Conservation (phyloP, 1,140 invertebrate species). For the Asobara japonica region DNA sequence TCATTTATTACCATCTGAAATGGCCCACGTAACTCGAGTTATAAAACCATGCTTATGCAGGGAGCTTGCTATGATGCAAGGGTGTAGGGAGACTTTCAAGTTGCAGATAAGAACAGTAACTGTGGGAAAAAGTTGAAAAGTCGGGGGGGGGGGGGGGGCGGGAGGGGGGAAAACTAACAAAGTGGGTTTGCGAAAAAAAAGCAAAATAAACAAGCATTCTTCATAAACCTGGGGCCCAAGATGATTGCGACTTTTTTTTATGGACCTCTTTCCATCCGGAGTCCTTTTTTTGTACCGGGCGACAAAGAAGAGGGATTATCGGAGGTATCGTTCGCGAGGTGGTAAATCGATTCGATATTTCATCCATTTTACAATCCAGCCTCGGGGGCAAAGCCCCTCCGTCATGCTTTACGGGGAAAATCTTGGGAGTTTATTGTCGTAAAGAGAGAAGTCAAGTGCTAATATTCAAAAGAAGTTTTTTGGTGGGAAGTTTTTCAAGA, state of each 20-base stretch:
- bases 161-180: not conserved
- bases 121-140: conserved; percentile 16
- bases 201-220: not conserved
- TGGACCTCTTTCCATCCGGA: conserved; percentile 4
- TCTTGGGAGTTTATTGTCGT: not conserved
- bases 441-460: not conserved
- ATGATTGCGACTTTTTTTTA: conserved; percentile 1
- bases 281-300: conserved; percentile 41
- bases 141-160: not conserved
- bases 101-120: conserved; percentile 33
- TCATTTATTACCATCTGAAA: too few relatives aligned
- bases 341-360: conserved; percentile 59
- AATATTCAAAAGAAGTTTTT: not conserved
- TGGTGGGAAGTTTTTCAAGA: not conserved
- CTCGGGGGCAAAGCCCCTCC: conserved; percentile 1
- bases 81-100: conserved; percentile 6
- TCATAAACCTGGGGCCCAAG: not conserved
- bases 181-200: not conserved
- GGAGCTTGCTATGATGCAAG: not conserved
- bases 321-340: conserved; percentile 39
- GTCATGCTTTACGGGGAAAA: not conserved
- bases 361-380: conserved; percentile 49
- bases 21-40: not conserved
- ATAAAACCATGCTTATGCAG: not conserved
- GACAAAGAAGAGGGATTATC: conserved; percentile 31